Conservation (phyloP, 2,888 invertebrate species). For the Drosophila mercatorum region DNA sequence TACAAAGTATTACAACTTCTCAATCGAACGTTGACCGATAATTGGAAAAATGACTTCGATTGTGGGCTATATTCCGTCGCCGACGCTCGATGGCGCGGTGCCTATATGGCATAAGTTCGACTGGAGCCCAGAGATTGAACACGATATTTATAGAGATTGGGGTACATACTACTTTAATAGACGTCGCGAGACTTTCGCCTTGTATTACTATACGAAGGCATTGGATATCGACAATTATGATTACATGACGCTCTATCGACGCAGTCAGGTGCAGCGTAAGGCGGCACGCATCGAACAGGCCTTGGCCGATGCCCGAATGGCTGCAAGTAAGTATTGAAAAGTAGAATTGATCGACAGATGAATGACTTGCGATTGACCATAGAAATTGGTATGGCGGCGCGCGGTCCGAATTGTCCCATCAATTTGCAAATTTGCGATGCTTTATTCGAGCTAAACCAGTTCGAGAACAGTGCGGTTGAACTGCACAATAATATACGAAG, state of each 20-base stretch:
- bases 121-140: constrained; percentile 75
- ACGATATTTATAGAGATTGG: constrained; percentile 82
- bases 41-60: constrained; percentile 56
- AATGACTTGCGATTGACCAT: background rate
- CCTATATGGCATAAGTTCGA: constrained; percentile 74
- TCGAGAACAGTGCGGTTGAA: constrained; percentile 72
- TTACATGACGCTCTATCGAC: constrained; percentile 71
- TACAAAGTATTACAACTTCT: too few relatives aligned
- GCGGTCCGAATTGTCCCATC: constrained; percentile 67
- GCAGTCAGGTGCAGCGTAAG: constrained; percentile 79
- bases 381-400: constrained; percentile 43
- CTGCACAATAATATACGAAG: constrained; percentile 70
- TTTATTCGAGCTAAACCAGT: constrained; percentile 79
- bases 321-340: constrained; percentile 63
- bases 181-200: constrained; percentile 78
- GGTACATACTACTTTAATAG: constrained; percentile 80
- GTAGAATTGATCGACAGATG: too few relatives aligned
- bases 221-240: constrained; percentile 71
- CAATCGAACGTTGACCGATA: too few relatives aligned
- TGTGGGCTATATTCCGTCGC: constrained; percentile 33
- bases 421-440: constrained; percentile 83
- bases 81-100: constrained; percentile 16
- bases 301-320: constrained; percentile 70
- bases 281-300: constrained; percentile 77
- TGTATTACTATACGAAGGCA: constrained; percentile 80